These are phyloP conservation scores for Nomada ruficornis DNA, from an alignment of 2,888 invertebrate species.

Conservation along the genomic window DNA sequence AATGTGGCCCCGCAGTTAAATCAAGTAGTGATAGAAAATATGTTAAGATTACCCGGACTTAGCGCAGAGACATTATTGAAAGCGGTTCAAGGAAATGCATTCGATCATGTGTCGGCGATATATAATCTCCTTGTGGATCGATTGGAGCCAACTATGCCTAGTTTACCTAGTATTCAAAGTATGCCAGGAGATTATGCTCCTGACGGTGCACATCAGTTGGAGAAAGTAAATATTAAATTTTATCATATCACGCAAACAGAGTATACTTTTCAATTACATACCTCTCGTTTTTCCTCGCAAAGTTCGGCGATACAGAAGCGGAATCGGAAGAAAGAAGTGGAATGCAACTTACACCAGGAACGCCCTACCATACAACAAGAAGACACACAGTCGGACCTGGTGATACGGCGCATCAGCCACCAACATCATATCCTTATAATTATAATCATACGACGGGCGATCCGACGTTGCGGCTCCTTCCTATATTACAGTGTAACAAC, in stretches of 20 bases:
- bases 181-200: constrained; percentile 83
- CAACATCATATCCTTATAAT: constrained; percentile 79
- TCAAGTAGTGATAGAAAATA: constrained; percentile 91
- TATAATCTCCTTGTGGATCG: constrained; percentile 96
- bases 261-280: no score
- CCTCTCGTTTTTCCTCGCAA: neutral
- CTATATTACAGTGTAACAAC: constrained; percentile 78
- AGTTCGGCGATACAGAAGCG: constrained; percentile 85
- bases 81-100: constrained; percentile 92
- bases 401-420: constrained; percentile 92
- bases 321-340: constrained; percentile 82
- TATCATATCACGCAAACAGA: neutral
- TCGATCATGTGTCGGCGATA: constrained; percentile 97
- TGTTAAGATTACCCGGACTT: constrained; percentile 92
- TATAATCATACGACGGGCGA: constrained; percentile 79
- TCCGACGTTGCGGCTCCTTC: constrained; percentile 76
- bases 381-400: constrained; percentile 97
- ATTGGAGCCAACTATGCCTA: constrained; percentile 84
- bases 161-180: constrained; percentile 81
- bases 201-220: constrained; percentile 86
- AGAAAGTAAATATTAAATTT: constrained; percentile 85
- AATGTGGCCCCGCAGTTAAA: constrained; percentile 85
- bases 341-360: constrained; percentile 80
- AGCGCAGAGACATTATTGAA: constrained; percentile 90
- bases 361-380: constrained; percentile 88